phyloP scores from a whole-genome alignment of 1,140 invertebrate species.

The Heliconius himera region DNA sequence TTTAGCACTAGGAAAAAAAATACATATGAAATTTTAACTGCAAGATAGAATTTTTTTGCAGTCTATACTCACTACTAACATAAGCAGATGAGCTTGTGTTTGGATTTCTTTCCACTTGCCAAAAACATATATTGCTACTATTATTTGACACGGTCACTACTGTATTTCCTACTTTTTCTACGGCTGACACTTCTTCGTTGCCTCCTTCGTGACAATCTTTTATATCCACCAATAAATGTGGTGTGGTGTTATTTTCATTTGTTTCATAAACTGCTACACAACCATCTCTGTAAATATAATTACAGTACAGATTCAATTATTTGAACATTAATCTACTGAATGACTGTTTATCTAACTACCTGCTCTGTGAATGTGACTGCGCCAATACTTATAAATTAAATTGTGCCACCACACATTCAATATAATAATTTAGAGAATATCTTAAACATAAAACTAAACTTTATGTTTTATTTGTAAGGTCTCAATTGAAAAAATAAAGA shows the following conservation, averaged over 20 bases:
- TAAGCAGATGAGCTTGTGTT: not conserved
- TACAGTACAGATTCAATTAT: too few relatives aligned
- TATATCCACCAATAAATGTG: slow-evolving; percentile 53
- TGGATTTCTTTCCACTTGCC: slow-evolving; percentile 41
- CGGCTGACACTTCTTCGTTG: slow-evolving; percentile 60
- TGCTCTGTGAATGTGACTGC: too few relatives aligned
- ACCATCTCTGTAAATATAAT: slow-evolving; percentile 63
- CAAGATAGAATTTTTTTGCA: not conserved
- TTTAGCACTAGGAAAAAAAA: not conserved
- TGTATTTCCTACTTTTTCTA: slow-evolving; percentile 52
- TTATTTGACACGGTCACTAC: slow-evolving; percentile 55
- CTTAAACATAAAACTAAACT: too few relatives aligned
- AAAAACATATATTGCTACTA: slow-evolving; percentile 51
- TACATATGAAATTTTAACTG: too few relatives aligned
- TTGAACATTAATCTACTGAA: too few relatives aligned
- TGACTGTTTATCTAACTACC: too few relatives aligned
- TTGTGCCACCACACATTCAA: too few relatives aligned
- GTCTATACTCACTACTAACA: slow-evolving; percentile 1
- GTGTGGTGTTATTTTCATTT: slow-evolving; percentile 43
- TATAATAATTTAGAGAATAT: too few relatives aligned
- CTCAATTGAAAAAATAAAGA: too few relatives aligned
- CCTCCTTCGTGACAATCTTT: slow-evolving; percentile 63
- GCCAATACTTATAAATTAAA: too few relatives aligned
- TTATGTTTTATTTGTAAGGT: too few relatives aligned
- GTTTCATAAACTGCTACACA: slow-evolving; percentile 51